Evolutionary conservation across 1,140 invertebrate species (phyloP), one percentile per base, ranked within the genome.

Genomic region (Lasioglossum albipes): DNA sequence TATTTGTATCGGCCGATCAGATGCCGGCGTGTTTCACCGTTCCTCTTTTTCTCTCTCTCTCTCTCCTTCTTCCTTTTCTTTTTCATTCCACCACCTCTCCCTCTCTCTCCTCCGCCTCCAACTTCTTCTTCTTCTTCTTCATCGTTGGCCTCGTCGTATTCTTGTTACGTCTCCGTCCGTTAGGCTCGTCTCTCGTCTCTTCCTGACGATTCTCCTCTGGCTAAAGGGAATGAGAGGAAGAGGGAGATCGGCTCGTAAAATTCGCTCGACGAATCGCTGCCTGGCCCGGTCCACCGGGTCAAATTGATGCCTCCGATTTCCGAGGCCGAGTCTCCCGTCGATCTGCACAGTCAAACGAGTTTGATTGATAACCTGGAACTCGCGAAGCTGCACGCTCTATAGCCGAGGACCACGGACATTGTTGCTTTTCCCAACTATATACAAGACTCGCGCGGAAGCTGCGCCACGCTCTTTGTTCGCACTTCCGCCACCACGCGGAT

Each of bases 1-100:
- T 91, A 92, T 93, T 93, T 92, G 88, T 91, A 90, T 90, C 88
- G 85, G 85, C 79, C 86, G 88, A 89, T 85, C 86, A 86, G 90
- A 89, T 88, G 90, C 88, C 87, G 86, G 81, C 85, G 75, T 73
- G 84, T 70, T 70, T 52, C 69, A 70, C 42, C 54, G 71, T 52
- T 49, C 42, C 67, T 6, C 7, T 36, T 36, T 36, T 36, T 36
- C 36, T 36, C 36, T 36, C 36, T 36, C 36, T 22, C 62, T 7
- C 16, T 27, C 41, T 7, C 22, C 22, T 54, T 67, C 36, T 31
- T 16, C 27, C 22, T 36, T 13, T 59, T 36, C 27, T 16, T n/a
- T 31, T 81, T 42, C 22, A 59, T 59, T 59, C 57, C 57, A n/a
- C 18, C 57, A 59, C 57, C 57, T 9, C 57, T 20, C 7, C 5